Evolutionary conservation across 2,113 vertebrate genomes (phyloP).

Genomic region (Catharus minimus): DNA sequence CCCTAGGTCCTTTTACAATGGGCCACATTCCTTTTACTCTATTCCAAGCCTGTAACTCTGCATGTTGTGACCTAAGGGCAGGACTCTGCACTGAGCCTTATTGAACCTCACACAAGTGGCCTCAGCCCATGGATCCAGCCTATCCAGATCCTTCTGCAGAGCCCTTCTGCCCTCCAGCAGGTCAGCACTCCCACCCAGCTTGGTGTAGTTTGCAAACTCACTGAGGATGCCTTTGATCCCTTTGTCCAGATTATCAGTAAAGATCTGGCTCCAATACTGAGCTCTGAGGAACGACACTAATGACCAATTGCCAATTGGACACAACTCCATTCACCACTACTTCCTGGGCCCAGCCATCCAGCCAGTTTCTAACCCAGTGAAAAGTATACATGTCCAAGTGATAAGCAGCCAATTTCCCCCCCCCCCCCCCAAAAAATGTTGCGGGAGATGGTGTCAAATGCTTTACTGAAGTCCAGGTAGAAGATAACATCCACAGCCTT

Average conservation of each 20-base stretch:
- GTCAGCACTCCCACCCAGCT: neutral
- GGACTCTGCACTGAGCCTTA: accelerated
- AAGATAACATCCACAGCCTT: neutral
- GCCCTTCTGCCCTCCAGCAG: neutral
- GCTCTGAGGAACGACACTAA: neutral
- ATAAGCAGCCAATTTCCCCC: neutral
- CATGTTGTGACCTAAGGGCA: neutral
- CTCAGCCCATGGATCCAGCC: neutral
- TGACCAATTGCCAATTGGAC: too few relatives aligned
- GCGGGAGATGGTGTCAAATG: neutral
- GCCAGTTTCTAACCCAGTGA: neutral
- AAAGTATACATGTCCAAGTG: neutral
- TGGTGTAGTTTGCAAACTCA: accelerated
- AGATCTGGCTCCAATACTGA: neutral
- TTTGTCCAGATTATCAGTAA: neutral
- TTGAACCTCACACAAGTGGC: accelerated
- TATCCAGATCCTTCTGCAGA: neutral
- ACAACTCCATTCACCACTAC: neutral
- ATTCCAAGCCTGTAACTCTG: neutral
- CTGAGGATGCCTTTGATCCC: neutral
- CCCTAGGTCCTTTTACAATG: neutral
- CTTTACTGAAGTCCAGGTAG: neutral
- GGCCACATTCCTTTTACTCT: neutral
- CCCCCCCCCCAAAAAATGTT: neutral
- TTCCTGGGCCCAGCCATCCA: neutral